A percentile compares a stretch with the other conserved stretches of the same genome.
Conservation (phyloP, 2,113 vertebrate genomes). For the Bos indicus region DNA sequence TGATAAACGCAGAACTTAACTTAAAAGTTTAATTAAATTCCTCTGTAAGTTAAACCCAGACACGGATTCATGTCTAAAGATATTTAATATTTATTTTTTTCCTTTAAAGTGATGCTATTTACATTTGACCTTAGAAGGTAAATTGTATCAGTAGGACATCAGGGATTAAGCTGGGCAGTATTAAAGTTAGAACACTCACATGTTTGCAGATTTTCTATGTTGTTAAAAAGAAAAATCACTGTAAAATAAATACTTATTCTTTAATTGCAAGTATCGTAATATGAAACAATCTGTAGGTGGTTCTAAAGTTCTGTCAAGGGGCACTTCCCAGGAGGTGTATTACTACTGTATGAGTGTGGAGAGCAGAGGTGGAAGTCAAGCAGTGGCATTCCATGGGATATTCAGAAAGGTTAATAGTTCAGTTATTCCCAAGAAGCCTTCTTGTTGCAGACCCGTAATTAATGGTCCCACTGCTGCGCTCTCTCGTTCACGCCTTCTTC, state of each 20-base stretch:
- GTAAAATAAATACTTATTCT: constrained; percentile 68
- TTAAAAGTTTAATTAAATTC: background rate
- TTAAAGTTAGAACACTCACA: constrained; percentile 60
- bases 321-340: constrained; percentile 7
- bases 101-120: constrained; percentile 79
- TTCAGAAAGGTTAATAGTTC: constrained; percentile 66
- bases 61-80: constrained; percentile 68
- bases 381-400: constrained; percentile 36
- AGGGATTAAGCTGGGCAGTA: constrained; percentile 72
- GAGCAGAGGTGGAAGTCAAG: constrained; percentile 43
- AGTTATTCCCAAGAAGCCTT: constrained; percentile 22
- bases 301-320: constrained; percentile 52
- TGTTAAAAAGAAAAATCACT: constrained; percentile 63
- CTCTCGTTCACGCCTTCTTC: constrained; percentile 80
- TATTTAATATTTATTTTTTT: constrained; percentile 75
- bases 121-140: constrained; percentile 77
- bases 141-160: constrained; percentile 44
- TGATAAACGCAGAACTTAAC: constrained; percentile 18
- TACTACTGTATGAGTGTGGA: background rate
- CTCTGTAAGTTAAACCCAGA: background rate
- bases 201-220: constrained; percentile 66
- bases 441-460: background rate
- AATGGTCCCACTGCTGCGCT: constrained; percentile 81
- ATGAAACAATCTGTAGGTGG: constrained; percentile 39
- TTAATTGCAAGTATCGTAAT: background rate